Evolutionary conservation across 2,797 vertebrate species (phyloP).

Genomic region (Brotula barbata): DNA sequence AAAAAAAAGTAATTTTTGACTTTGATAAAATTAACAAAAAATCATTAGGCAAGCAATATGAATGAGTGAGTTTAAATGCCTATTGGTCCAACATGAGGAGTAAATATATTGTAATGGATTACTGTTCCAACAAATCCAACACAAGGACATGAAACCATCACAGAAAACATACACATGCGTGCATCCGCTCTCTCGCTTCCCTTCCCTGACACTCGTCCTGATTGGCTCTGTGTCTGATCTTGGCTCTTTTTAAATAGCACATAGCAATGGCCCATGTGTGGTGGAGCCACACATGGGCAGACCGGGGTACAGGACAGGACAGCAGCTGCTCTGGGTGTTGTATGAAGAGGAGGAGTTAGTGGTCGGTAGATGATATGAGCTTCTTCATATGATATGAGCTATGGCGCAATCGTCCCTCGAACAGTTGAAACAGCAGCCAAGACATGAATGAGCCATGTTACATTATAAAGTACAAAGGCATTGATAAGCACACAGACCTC

Average conservation of each 20-base stretch:
- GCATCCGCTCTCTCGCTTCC: neutral
- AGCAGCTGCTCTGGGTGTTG: slow-evolving; percentile 75
- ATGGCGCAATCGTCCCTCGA: slow-evolving; percentile 50
- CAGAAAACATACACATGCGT: slow-evolving; percentile 8
- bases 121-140: neutral
- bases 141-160: neutral
- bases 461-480: neutral
- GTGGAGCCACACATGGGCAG: slow-evolving; percentile 58
- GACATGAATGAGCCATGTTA: neutral
- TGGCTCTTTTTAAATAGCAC: slow-evolving; percentile 69
- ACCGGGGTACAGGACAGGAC: slow-evolving; percentile 6
- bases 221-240: slow-evolving; percentile 22
- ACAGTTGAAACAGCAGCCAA: slow-evolving; percentile 27
- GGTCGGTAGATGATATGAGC: slow-evolving; percentile 3
- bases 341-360: slow-evolving; percentile 49
- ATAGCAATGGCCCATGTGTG: slow-evolving; percentile 18
- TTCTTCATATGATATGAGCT: neutral
- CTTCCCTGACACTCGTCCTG: slow-evolving; percentile 4
- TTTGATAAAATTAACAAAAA: too few relatives aligned
- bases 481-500: too few relatives aligned
- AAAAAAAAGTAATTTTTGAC: too few relatives aligned
- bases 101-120: neutral
- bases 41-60: too few relatives aligned
- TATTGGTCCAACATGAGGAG: too few relatives aligned
- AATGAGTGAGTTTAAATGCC: too few relatives aligned